A percentile compares a stretch with the other conserved stretches of the same genome.
Evolutionary conservation across 2,113 vertebrate genomes (phyloP).

Genomic region (Toxotes chatareus): DNA sequence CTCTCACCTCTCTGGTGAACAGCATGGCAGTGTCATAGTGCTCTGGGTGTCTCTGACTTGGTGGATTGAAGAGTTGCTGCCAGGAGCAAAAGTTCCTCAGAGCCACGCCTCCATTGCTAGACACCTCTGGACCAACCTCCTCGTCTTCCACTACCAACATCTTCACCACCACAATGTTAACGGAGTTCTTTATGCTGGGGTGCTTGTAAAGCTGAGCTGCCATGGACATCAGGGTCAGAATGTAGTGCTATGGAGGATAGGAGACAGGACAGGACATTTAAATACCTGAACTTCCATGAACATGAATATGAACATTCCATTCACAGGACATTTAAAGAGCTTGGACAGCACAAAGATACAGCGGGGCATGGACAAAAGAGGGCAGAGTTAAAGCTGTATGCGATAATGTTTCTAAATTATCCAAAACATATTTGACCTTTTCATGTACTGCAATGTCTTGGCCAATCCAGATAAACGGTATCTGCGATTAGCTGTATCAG

Average conservation of each 20-base stretch:
- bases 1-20: constrained; percentile 93
- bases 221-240: constrained; percentile 93
- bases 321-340: not conserved
- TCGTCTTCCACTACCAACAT: constrained; percentile 90
- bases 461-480: not conserved
- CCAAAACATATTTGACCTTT: not conserved
- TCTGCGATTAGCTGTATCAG: not conserved
- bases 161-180: constrained; percentile 93
- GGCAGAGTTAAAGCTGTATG: not conserved
- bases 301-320: not conserved
- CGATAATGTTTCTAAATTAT: not conserved
- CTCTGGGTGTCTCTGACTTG: constrained; percentile 90
- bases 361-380: not conserved
- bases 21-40: constrained; percentile 96
- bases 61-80: constrained; percentile 92
- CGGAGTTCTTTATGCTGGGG: constrained; percentile 93
- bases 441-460: not conserved
- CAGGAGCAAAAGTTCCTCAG: constrained; percentile 96
- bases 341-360: not conserved
- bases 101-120: constrained; percentile 90
- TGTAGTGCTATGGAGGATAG: constrained; percentile 86
- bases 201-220: constrained; percentile 93
- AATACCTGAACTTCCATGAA: not conserved
- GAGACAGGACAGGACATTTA: not conserved
- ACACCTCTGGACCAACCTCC: constrained; percentile 86